Conservation (phyloP, 2,888 invertebrate genomes). For the Drosophila conformis region DNA sequence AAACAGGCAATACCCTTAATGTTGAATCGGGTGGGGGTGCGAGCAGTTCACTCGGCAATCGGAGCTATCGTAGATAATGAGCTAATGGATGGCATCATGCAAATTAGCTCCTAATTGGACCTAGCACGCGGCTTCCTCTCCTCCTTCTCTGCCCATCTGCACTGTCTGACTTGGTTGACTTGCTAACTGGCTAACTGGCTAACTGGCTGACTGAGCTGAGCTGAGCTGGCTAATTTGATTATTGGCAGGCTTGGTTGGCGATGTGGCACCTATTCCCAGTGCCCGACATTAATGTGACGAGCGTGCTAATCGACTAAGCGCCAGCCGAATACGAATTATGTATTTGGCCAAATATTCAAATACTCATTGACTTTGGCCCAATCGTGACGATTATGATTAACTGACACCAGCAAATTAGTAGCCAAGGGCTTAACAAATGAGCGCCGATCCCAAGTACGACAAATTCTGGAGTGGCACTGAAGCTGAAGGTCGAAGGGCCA, state of each 20-base stretch:
- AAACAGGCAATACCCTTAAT: slow-evolving; percentile 2
- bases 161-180: slow-evolving; percentile 19
- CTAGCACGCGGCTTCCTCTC: slow-evolving; percentile 56
- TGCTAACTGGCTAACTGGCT: slow-evolving; percentile 37
- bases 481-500: neutral
- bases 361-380: slow-evolving; percentile 5
- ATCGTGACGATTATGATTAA: slow-evolving; percentile 41
- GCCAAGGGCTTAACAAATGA: slow-evolving; percentile 13
- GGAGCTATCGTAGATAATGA: slow-evolving; percentile 62
- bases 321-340: slow-evolving; percentile 23
- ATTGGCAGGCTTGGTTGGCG: slow-evolving; percentile 28
- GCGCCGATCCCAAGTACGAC: neutral
- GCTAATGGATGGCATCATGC: slow-evolving; percentile 58
- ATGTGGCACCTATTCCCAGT: slow-evolving; percentile 3
- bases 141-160: neutral
- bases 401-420: slow-evolving; percentile 26
- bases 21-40: neutral
- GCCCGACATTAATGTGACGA: slow-evolving; percentile 30
- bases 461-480: neutral
- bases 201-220: neutral
- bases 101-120: slow-evolving; percentile 67
- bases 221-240: slow-evolving; percentile 55
- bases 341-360: slow-evolving; percentile 29
- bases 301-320: slow-evolving; percentile 44
- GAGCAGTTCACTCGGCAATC: slow-evolving; percentile 7